Base-by-base conservation (phyloP, 2,888 invertebrate species). In the Thecocarcelia acutangulata region DNA sequence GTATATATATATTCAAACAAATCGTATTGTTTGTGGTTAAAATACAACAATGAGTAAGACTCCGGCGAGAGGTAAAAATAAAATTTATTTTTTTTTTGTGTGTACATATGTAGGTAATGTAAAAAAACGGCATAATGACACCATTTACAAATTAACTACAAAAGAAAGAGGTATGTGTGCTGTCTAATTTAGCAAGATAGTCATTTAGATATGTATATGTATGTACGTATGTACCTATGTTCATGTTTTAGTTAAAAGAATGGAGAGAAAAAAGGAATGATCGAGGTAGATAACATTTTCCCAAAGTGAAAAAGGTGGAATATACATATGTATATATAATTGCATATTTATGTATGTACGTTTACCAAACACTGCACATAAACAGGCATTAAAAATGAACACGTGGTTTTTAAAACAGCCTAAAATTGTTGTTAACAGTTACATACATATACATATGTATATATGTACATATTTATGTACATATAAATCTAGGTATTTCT, bases 121-220 rank as follows among this genome's bases (percentile, higher is more conserved):
- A 19, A 52, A 9, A 68, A 66, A 77, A 69, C 76, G 77, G 68
- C 68, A 50, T 64, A 73, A 63, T 81, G 81, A 81, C 81, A 81
- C 69, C 63, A 81, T 77, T 74, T 77, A 42, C 61, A 19, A 59
- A 59, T 48, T 15, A 21, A 64, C 52, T 8, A 46, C 33, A 8
- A 33, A n/a, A 9, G 33, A 33, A 33, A 8, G 33, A 33, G 3
- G n/a, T n/a, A n/a, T n/a, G n/a, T n/a, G n/a, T n/a, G n/a, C n/a
- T n/a, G n/a, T n/a, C n/a, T n/a, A n/a, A n/a, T n/a, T n/a, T n/a
- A n/a, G n/a, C n/a, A n/a, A n/a, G n/a, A n/a, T n/a, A n/a, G n/a
- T n/a, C n/a, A n/a, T 33, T 33, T 33, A 33, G 1, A 33, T 9
- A 5, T 9, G 8, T 1, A 33, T 33, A 12, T n/a, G 13, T 24